Base-by-base conservation (phyloP, 2,888 invertebrate genomes). In the Diaphora mendica region DNA sequence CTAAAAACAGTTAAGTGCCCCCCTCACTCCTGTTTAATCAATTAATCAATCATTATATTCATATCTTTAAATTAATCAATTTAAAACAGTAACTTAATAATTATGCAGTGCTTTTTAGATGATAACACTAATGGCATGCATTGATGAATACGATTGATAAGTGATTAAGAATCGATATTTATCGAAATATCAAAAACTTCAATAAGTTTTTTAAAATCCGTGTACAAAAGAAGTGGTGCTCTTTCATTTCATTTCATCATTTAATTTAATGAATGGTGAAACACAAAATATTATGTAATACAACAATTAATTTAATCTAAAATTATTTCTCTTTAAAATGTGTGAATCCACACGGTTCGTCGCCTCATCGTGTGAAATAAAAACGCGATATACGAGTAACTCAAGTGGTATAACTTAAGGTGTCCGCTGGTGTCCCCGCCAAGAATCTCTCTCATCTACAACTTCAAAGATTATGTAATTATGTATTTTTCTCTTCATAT, bases 71-170 rank as follows among this genome's bases (percentile, higher is more conserved):
- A 30, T 62, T 17, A 62, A 62, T 62, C 62, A 30, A 62, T 62
- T 62, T 26, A 1, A 26, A 55, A 20, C 9, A 55, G 9, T 55
- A 55, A 55, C 23, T 51, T 23, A 51, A 55, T 55, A 55, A n/a
- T n/a, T 55, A n/a, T 55, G 23, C 51, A 55, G 23, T 55, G 51
- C 51, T 55, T 23, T n/a, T 55, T n/a, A 55, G n/a, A 20, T n/a
- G 51, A 55, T 55, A 55, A 55, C 51, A 55, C 51, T 55, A 55
- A 55, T 55, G 51, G n/a, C 9, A 55, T 55, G 51, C 51, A 55
- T 55, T 55, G 51, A 55, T 55, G 51, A n/a, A 55, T 55, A 55
- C 11, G 11, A 11, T 9, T 55, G 51, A 55, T 55, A 55, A 55
- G n/a, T 23, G 23, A n/a, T 55, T 55, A n/a, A 55, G 51, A n/a